Evolutionary conservation across 2,797 vertebrate genomes (phyloP), one percentile per base, ranked within the genome.

Genomic region (Nothura maculosa): DNA sequence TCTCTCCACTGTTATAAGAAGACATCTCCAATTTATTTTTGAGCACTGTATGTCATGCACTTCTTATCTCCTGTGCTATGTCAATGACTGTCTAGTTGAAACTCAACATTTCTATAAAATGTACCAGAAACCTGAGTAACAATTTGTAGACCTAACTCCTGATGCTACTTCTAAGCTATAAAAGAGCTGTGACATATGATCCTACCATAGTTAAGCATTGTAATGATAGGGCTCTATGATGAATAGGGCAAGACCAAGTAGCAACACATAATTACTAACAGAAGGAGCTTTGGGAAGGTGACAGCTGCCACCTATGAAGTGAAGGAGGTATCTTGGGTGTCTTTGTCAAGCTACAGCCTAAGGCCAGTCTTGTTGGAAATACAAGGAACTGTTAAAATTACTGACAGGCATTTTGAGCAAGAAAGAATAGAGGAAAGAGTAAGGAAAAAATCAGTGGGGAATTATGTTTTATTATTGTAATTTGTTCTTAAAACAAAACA

Each of bases 301-400:
- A 97, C 97, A 98, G 95, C 93, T 96, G 93, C 89, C 92, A 90
- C 76, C 87, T 96, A 48, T 93, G 92, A 95, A 89, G 93, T 83
- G 92, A 96, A 42, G 66, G 80, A 43, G 32, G 85, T 97, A 85
- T 96, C 96, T 94, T 94, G 97, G 94, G 97, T 96, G 55, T 90
- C 94, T 93, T 97, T 97, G 97, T 97, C 94, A 97, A 94, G 84
- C 72, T 92, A 93, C 76, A 96, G 97, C 97, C 97, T 91, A 96
- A 97, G 96, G 98, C 95, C 85, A 94, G 87, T 96, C 92, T 97
- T 96, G 92, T 82, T 96, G 95, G 94, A 97, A 89, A 93, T 91
- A 97, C 67, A 96, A 97, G 93, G 93, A 96, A 89, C 81, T 92
- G 81, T 92, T 98, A 96, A 95, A 96, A 93, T 81, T 83, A 95